Conservation (phyloP, 2,113 vertebrate genomes). For the Oryzias javanicus region DNA sequence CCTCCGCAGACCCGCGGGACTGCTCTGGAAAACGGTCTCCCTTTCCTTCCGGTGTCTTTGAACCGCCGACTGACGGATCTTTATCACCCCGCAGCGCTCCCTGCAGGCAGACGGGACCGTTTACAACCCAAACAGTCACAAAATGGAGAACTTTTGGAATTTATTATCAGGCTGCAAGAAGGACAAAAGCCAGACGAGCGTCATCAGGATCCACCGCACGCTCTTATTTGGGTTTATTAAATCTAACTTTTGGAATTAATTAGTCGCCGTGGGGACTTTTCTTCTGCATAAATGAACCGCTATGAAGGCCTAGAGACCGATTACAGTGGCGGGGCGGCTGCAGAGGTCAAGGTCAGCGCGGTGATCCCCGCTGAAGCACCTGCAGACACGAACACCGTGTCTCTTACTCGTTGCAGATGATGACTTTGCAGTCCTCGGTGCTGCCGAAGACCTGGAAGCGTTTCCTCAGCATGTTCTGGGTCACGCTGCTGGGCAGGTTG, state of each 20-base stretch:
- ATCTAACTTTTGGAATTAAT: slow-evolving; percentile 10
- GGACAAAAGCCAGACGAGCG: background rate
- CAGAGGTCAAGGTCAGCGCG: background rate
- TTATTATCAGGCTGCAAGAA: background rate
- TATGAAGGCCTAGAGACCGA: background rate
- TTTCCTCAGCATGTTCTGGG: slow-evolving; percentile 89
- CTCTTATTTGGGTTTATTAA: slow-evolving; percentile 8
- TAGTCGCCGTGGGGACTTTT: background rate
- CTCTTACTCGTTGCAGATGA: slow-evolving; percentile 84
- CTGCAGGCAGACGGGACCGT: slow-evolving; percentile 61
- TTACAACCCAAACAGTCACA: background rate
- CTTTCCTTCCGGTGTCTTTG: slow-evolving; percentile 84
- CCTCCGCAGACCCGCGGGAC: slow-evolving; percentile 76
- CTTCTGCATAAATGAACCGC: background rate
- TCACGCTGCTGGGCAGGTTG: slow-evolving; percentile 91
- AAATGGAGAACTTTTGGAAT: background rate
- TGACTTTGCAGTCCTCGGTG: slow-evolving; percentile 90
- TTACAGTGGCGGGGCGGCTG: background rate
- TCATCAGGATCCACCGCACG: background rate
- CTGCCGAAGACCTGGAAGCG: slow-evolving; percentile 93
- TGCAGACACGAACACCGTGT: background rate
- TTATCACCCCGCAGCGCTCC: slow-evolving; percentile 91
- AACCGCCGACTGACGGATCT: slow-evolving; percentile 81
- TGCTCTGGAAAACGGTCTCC: slow-evolving; percentile 82
- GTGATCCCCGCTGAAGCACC: too few species aligned